Base-by-base conservation (phyloP, 2,888 invertebrate genomes). In the Rosalia funebris region DNA sequence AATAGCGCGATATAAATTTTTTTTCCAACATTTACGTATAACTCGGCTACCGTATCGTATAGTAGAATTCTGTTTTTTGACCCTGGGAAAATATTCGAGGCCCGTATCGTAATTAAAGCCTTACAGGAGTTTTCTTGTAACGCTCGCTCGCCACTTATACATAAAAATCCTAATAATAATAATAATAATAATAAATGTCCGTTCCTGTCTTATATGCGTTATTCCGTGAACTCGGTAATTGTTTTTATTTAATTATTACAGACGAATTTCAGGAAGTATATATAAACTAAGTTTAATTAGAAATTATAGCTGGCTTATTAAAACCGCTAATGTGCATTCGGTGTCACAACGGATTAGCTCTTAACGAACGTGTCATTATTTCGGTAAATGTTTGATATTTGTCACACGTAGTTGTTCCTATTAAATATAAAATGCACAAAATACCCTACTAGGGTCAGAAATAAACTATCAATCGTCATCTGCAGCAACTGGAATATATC, bases 1-100 rank as follows among this genome's bases (percentile, higher is more conserved):
- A 45, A 44, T 48, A 48, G 34, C 48, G 34, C 15, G 36, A 36
- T 48, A 37, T 37, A 36, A 36, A n/a, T n/a, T n/a, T 32, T 17
- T 36, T 36, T 48, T 48, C n/a, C 16, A 48, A 48, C 48, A 19
- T 48, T 48, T 48, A 48, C 37, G 37, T 19, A 37, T 36, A 34
- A 19, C 17, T 12, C 20, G 12, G 57, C 60, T 61, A 61, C 60
- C 52, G 60, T 57, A 36, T 48, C 34, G 19, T 19, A 36, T 36
- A 42, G 56, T 57, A 46, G 39, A 37, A 53, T 61, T 57, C 45
- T 56, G 46, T 61, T 39, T 17, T n/a, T 36, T 47, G 53, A 47
- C 61, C 61, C 52, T 61, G 61, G 56, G 56, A 46, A 61, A 61
- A 34, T 50, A 25, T 44, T 44, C 17, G 15, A 17, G 20, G 44